phyloP scores from a whole-genome alignment of 1,140 invertebrate genomes.

The Conopomorpha cramerella region DNA sequence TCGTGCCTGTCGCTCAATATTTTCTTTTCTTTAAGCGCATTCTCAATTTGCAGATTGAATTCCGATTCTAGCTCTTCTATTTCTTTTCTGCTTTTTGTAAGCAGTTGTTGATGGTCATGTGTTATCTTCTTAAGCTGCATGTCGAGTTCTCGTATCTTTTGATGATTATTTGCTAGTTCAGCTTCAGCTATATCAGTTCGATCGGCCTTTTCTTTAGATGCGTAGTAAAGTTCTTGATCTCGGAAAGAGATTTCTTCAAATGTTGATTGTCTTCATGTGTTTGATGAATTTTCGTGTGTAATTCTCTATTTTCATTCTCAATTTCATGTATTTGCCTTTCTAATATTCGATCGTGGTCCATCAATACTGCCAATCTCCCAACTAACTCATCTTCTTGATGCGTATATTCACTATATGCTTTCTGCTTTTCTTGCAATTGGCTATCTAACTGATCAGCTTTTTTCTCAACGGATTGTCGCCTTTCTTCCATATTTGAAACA shows the following conservation, averaged over 20 bases:
- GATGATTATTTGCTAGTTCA: constrained; percentile 24
- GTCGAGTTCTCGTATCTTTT: constrained; percentile 46
- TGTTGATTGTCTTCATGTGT: constrained; percentile 45
- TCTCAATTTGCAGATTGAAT: constrained; percentile 65
- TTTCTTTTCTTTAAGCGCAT: constrained; percentile 61
- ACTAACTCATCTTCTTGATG: constrained; percentile 62
- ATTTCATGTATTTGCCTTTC: constrained; percentile 60
- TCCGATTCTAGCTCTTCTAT: constrained; percentile 66
- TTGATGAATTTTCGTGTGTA: constrained; percentile 51
- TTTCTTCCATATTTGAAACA: constrained; percentile 59
- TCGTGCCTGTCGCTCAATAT: constrained; percentile 58
- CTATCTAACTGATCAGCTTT: constrained; percentile 59
- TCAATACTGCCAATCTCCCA: constrained; percentile 56
- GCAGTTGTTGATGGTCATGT: constrained; percentile 55
- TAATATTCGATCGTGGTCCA: constrained; percentile 61
- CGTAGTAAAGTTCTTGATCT: constrained; percentile 33
- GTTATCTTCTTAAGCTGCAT: constrained; percentile 56
- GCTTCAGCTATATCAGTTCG: constrained; percentile 25
- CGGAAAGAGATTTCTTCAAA: constrained; percentile 27
- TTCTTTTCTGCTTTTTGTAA: constrained; percentile 58
- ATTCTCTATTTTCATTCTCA: constrained; percentile 62
- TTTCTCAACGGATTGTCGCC: constrained; percentile 58
- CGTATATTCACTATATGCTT: constrained; percentile 58
- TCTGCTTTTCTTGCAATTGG: constrained; percentile 60
- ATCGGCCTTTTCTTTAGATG: constrained; percentile 23